A percentile compares a stretch with the other conserved stretches of the same genome.
Conservation (phyloP, 2,888 invertebrate genomes). For the Conops quadrifasciatus region DNA sequence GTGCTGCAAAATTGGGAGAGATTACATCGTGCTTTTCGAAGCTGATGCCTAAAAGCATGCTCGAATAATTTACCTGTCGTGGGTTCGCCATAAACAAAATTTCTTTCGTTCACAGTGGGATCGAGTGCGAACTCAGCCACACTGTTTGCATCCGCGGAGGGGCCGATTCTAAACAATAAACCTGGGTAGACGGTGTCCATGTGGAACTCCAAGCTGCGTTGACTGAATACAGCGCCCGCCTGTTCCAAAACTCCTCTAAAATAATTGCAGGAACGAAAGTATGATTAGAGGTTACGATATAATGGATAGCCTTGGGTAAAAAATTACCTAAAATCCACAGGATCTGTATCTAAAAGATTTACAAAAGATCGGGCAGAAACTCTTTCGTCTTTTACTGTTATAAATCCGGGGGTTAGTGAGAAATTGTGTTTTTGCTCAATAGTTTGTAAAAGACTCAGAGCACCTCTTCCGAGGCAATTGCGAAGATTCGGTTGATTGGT, state of each 20-base stretch:
- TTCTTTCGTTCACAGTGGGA: constrained; percentile 66
- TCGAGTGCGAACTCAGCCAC: constrained; percentile 80
- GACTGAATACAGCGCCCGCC: constrained; percentile 74
- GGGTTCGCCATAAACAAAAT: constrained; percentile 61
- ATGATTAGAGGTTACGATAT: not conserved
- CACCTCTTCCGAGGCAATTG: constrained; percentile 77
- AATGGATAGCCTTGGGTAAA: not conserved
- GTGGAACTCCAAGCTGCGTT: constrained; percentile 79
- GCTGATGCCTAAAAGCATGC: constrained; percentile 38
- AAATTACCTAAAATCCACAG: constrained; percentile 74
- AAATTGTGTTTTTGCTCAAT: constrained; percentile 75
- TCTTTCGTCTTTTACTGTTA: constrained; percentile 71
- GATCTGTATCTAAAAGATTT: constrained; percentile 77
- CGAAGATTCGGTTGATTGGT: constrained; percentile 66
- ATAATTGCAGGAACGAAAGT: not conserved
- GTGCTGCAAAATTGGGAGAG: constrained; percentile 68
- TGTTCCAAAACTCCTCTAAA: constrained; percentile 74
- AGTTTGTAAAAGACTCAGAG: constrained; percentile 72
- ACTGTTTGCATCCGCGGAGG: constrained; percentile 75
- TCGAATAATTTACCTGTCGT: constrained; percentile 55
- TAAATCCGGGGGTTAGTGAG: constrained; percentile 72
- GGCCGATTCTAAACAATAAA: constrained; percentile 77
- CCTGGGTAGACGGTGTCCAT: constrained; percentile 79
- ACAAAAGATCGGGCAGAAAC: constrained; percentile 73
- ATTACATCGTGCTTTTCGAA: not conserved